These are phyloP conservation scores for Hemaris fuciformis DNA, from an alignment of 2,888 invertebrate genomes.

Conservation along the genomic window DNA sequence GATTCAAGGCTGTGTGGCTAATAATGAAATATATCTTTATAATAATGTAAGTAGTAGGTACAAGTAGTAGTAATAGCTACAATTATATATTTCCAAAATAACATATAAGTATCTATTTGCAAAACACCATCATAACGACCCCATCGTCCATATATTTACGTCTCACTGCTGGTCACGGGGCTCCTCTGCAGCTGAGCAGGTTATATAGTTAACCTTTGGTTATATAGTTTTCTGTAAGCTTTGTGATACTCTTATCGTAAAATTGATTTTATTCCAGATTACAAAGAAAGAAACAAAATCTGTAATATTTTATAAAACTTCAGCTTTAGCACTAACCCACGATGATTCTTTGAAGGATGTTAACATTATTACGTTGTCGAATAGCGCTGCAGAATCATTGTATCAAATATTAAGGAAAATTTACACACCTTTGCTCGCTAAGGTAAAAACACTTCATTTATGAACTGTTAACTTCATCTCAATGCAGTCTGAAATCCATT, in stretches of 20 bases:
- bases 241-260: neutral
- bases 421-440: constrained; percentile 63
- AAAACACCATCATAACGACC: too few species aligned
- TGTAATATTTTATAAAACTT: constrained; percentile 70
- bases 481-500: too few species aligned
- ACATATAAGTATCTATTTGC: too few species aligned
- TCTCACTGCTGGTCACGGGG: too few species aligned
- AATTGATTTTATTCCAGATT: constrained; percentile 45
- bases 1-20: constrained; percentile 51
- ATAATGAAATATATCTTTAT: constrained; percentile 41
- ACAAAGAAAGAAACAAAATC: constrained; percentile 51
- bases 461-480: too few species aligned
- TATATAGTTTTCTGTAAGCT: neutral
- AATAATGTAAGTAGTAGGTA: constrained; percentile 52
- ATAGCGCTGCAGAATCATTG: constrained; percentile 63
- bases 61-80: too few species aligned
- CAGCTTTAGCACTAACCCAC: constrained; percentile 43
- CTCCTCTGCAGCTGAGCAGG: too few species aligned
- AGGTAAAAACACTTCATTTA: constrained; percentile 43
- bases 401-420: constrained; percentile 70
- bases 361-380: constrained; percentile 63
- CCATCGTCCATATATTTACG: too few species aligned
- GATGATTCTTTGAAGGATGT: constrained; percentile 53
- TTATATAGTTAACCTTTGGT: too few species aligned
- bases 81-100: too few species aligned